A percentile compares a stretch with the other conserved stretches of the same genome.
Conservation (phyloP, 1,140 invertebrate species). For the Diorhabda sublineata region DNA sequence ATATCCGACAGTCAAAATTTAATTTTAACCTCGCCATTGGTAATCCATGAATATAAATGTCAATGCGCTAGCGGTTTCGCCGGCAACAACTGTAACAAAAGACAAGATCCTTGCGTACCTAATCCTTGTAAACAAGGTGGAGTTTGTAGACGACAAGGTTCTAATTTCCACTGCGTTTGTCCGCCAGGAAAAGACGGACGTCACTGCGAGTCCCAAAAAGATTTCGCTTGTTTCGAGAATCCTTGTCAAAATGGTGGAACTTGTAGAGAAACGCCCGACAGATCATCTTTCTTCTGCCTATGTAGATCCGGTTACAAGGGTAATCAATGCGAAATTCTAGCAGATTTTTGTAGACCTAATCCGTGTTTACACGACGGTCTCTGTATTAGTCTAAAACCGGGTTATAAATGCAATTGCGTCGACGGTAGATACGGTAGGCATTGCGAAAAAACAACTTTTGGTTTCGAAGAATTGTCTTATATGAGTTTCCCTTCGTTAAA, state of each 20-base stretch:
- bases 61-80: constrained; percentile 75
- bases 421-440: constrained; percentile 83
- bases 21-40: constrained; percentile 74
- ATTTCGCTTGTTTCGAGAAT: constrained; percentile 76
- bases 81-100: constrained; percentile 72
- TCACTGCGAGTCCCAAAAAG: constrained; percentile 77
- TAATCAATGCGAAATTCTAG: constrained; percentile 78
- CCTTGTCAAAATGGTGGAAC: constrained; percentile 87
- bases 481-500: constrained; percentile 83
- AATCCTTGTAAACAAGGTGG: constrained; percentile 81
- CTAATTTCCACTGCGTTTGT: constrained; percentile 80
- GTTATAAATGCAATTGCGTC: constrained; percentile 82
- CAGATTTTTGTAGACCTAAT: constrained; percentile 85
- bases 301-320: constrained; percentile 85
- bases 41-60: constrained; percentile 74
- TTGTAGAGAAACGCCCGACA: constrained; percentile 80
- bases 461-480: constrained; percentile 84
- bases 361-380: constrained; percentile 82
- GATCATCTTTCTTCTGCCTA: constrained; percentile 83
- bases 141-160: constrained; percentile 75
- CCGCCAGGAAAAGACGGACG: constrained; percentile 71
- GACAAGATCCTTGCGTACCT: constrained; percentile 86
- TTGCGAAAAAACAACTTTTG: constrained; percentile 85
- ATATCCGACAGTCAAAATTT: constrained; percentile 73
- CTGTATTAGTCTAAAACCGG: constrained; percentile 76